Base-by-base conservation (phyloP, 2,797 vertebrate genomes). In the Enteromius unitaeniatus region DNA sequence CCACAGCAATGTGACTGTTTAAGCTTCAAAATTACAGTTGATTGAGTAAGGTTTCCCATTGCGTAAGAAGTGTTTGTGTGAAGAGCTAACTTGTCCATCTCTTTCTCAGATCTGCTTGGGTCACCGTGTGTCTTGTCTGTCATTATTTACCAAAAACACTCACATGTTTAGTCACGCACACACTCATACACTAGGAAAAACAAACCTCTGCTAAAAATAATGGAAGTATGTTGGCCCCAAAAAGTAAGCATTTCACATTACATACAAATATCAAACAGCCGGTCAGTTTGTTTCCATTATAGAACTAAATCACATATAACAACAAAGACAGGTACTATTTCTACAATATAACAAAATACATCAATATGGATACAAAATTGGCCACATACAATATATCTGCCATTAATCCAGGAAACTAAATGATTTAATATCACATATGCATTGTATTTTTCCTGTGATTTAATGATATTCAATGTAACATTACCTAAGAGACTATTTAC, bases 111-210 rank as follows among this genome's bases (percentile, higher is more conserved):
- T 53, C 60, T 51, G 58, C 34, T 19, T n/a, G 28, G 19, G 60
- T 28, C 60, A 76, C 14, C 1, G 3, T 58, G 21, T 9, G 1
- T 76, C 23, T 76, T 76, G 62, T 37, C 60, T 76, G 23, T 83
- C 49, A 83, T 83, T 77, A 68, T 77, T 83, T 77, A 83, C 62
- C 11, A 69, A 73, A 83, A 58, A 64, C 68, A 81, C 42, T 62
- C 60, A 68, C 58, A 55, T 6, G 23, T 17, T 67, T 17, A 55
- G 17, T 68, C 62, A 76, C 4, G 19, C 15, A 76, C 6, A 0
- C 80, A 49, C 6, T 7, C 47, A 40, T 17, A 47, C 11, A 53
- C 62, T 17, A 68, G 14, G 47, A 79, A 79, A 68, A 21, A 13
- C 8, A 9, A 70, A 80, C 23, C 17, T 60, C 26, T 19, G 14